These are phyloP conservation scores for Drosophila watanabei DNA, from an alignment of 1,140 invertebrate genomes.

Conservation along the genomic window DNA sequence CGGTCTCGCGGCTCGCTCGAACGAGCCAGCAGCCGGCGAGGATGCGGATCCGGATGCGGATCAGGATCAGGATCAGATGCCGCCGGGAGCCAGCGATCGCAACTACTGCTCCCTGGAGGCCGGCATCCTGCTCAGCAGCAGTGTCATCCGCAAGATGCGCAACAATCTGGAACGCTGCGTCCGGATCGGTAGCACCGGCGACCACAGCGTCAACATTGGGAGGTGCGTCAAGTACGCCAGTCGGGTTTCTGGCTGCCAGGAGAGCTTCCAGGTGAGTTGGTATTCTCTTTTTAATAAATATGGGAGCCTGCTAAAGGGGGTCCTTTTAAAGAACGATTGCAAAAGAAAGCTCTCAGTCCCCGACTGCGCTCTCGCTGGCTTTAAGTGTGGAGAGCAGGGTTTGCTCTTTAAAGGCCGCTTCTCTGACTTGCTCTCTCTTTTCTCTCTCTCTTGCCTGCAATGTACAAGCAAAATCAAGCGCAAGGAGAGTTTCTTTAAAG, in stretches of 20 bases:
- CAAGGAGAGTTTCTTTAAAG: neutral
- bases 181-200: conserved; percentile 91
- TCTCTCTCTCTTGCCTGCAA: neutral
- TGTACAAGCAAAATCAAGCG: neutral
- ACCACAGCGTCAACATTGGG: conserved; percentile 93
- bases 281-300: neutral
- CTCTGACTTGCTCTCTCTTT: no score
- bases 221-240: conserved; percentile 91
- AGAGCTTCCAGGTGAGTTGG: conserved; percentile 86
- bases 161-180: conserved; percentile 94
- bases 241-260: conserved; percentile 87
- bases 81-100: conserved; percentile 62
- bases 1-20: conserved; percentile 12
- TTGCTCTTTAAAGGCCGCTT: no score
- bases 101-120: conserved; percentile 87
- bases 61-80: conserved; percentile 7
- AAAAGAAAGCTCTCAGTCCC: no score
- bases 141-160: conserved; percentile 90
- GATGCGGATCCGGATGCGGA: neutral
- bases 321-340: no score
- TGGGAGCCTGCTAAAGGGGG: no score
- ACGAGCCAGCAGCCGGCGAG: conserved; percentile 4
- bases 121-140: conserved; percentile 92
- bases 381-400: no score
- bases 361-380: no score